Conservation (phyloP, 2,113 vertebrate species). For the Nothoprocta perdicaria region DNA sequence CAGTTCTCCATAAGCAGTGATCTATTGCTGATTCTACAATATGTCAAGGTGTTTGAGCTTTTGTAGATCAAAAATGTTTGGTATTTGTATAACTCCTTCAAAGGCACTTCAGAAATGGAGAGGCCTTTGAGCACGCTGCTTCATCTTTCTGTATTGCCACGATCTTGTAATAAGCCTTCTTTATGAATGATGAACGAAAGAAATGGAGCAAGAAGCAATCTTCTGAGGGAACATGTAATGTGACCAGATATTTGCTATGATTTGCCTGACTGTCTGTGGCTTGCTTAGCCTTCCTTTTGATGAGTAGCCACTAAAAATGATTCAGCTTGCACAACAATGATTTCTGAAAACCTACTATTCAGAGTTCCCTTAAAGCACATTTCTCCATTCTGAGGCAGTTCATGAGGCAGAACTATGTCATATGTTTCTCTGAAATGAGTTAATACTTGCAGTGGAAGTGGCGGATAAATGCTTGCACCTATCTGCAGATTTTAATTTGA, state of each 20-base stretch:
- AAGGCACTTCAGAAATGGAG: not conserved
- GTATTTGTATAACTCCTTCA: not conserved
- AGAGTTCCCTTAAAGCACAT: not conserved
- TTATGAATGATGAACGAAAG: not conserved
- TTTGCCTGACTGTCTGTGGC: constrained; percentile 25
- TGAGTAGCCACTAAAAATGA: constrained; percentile 27
- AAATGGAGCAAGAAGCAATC: not conserved
- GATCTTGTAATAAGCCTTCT: not conserved
- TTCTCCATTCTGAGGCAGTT: not conserved
- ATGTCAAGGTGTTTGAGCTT: not conserved
- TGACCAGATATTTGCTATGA: not conserved
- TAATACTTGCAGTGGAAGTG: constrained; percentile 36
- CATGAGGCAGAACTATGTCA: constrained; percentile 36
- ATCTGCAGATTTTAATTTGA: constrained; percentile 18
- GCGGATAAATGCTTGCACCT: constrained; percentile 30
- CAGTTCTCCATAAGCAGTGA: not conserved
- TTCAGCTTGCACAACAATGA: not conserved
- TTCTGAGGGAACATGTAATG: not conserved
- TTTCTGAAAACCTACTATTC: not conserved
- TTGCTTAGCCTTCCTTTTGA: constrained; percentile 44
- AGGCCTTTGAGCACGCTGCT: not conserved
- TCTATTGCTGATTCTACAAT: not conserved
- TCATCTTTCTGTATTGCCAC: not conserved
- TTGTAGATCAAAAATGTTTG: not conserved
- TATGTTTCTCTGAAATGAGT: constrained; percentile 58